Evolutionary conservation across 2,888 invertebrate species (phyloP), one percentile per base, ranked within the genome.

Genomic region (Chloroclystis v-ata): DNA sequence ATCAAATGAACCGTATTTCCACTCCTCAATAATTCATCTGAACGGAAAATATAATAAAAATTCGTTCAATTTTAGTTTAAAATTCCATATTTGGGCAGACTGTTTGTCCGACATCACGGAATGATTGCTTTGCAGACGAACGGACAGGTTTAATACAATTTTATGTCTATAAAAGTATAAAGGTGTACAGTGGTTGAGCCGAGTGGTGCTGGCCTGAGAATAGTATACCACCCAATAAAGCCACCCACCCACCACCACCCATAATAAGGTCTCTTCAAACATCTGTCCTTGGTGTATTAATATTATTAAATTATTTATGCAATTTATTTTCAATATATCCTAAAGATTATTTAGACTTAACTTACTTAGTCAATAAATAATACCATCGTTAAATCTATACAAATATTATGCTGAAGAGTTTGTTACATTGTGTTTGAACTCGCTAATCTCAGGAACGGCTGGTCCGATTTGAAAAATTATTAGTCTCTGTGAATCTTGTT

Each of bases 61-160:
- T 43, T 37, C 39, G 11, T 41, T 40, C 43, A 39, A 51, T 52
- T 52, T 49, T 52, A 47, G 48, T 52, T 48, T 42, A 42, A 52
- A 43, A 47, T 52, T 46, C 37, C 35, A 33, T 54, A 41, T 54
- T 54, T 54, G 54, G 1, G n/a, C 29, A 46, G 48, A 4, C 4
- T 41, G 29, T 29, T 16, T 16, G 14, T 33, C 14, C 51, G 14
- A 48, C 51, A 51, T 41, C 54, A 49, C 11, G 39, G 11, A 3
- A 30, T 51, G 54, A 54, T 54, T 54, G 50, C 47, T 40, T 24
- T 45, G 33, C 16, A 29, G 26, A 46, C 43, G 46, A 51, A 46
- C 43, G 35, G 47, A 43, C 43, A 30, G 35, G 37, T 37, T 53
- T 51, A 51, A 45, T 48, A 47, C 47, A 33, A 46, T 53, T 30